Conservation (phyloP, 2,113 vertebrate species). For the Sclerurus mexicanus region DNA sequence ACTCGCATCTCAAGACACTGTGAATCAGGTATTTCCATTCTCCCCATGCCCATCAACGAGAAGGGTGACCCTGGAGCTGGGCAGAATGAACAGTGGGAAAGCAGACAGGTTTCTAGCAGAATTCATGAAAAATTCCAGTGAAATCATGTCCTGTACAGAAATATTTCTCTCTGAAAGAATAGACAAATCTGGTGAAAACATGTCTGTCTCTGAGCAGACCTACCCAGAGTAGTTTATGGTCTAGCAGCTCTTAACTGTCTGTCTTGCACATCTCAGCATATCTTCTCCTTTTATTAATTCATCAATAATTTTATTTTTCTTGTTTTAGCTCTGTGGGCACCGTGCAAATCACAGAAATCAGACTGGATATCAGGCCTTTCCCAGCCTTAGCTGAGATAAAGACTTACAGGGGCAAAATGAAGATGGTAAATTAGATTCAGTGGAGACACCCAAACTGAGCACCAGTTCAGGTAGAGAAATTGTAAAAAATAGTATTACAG, state of each 20-base stretch:
- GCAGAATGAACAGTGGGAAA: background rate
- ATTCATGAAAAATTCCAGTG: background rate
- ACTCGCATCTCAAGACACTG: background rate
- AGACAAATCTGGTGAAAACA: background rate
- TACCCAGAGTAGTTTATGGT: background rate
- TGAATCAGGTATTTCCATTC: background rate
- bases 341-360: background rate
- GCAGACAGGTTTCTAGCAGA: background rate
- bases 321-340: background rate
- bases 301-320: background rate
- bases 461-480: background rate
- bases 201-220: background rate
- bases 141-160: background rate
- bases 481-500: background rate
- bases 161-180: background rate
- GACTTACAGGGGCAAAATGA: background rate
- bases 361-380: background rate
- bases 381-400: background rate
- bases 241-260: background rate
- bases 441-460: fast-evolving
- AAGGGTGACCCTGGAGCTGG: background rate
- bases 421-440: background rate
- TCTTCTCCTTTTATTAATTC: background rate
- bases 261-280: background rate
- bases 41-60: background rate